These are phyloP conservation scores for Drosophila kuntzei DNA, from an alignment of 2,888 invertebrate genomes.

Conservation along the genomic window DNA sequence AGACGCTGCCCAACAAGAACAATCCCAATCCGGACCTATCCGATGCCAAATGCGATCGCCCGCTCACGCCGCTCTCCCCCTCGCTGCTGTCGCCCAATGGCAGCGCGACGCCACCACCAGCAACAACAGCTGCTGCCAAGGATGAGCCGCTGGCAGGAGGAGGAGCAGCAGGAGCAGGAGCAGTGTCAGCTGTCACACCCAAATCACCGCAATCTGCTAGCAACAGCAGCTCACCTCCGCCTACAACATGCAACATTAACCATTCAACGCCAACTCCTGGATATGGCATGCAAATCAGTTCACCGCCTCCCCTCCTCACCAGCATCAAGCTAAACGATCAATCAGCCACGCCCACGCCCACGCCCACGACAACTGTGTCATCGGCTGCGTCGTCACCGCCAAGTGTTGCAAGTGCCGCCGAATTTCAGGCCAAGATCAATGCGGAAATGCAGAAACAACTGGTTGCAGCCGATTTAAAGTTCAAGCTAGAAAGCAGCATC, in stretches of 20 bases:
- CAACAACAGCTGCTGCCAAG: constrained; percentile 34
- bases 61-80: constrained; percentile 87
- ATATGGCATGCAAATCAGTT: constrained; percentile 80
- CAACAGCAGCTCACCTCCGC: constrained; percentile 66
- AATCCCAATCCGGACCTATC: constrained; percentile 98
- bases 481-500: constrained; percentile 82
- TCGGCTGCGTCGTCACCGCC: constrained; percentile 80
- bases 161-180: constrained; percentile 21
- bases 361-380: constrained; percentile 67
- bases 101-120: constrained; percentile 67
- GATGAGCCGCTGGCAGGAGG: constrained; percentile 37
- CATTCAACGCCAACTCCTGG: constrained; percentile 34
- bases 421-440: constrained; percentile 84
- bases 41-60: constrained; percentile 93
- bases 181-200: constrained; percentile 56
- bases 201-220: constrained; percentile 73
- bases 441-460: constrained; percentile 85
- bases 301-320: constrained; percentile 81
- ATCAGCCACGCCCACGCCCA: constrained; percentile 69
- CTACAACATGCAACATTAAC: too few relatives aligned
- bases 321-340: constrained; percentile 77
- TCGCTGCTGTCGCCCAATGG: constrained; percentile 76
- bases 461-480: constrained; percentile 83
- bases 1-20: constrained; percentile 97
- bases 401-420: constrained; percentile 62